Conservation (phyloP, 2,888 invertebrate species). For the Ophraella communa region DNA sequence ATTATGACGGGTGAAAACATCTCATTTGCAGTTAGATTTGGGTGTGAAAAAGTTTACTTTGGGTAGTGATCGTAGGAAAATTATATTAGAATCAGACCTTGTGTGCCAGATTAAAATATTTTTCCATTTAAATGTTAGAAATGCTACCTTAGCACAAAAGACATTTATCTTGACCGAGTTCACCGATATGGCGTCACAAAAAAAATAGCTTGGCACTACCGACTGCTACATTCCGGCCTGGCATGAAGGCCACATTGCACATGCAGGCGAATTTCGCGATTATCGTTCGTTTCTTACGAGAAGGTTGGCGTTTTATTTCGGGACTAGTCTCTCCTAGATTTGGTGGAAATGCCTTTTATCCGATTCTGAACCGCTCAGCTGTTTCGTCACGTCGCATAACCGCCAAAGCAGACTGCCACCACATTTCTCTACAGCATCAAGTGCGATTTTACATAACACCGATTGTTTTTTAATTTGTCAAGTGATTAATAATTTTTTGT, state of each 20-base stretch:
- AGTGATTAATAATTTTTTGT: neutral
- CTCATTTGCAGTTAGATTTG: too few relatives aligned
- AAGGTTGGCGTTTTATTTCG: slow-evolving; percentile 37
- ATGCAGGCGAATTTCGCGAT: slow-evolving; percentile 11
- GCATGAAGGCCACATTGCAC: slow-evolving; percentile 22
- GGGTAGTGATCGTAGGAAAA: too few relatives aligned
- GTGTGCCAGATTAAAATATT: neutral
- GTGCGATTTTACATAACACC: slow-evolving; percentile 21
- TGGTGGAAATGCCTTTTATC: slow-evolving; percentile 34
- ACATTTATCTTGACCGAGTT: slow-evolving; percentile 11
- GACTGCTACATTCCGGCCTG: slow-evolving; percentile 22
- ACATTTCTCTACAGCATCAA: slow-evolving; percentile 31
- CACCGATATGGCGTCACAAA: slow-evolving; percentile 11
- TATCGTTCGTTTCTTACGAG: slow-evolving; percentile 3
- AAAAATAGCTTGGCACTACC: slow-evolving; percentile 22
- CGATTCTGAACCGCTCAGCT: slow-evolving; percentile 44
- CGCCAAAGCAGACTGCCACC: slow-evolving; percentile 21
- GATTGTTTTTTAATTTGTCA: slow-evolving; percentile 15
- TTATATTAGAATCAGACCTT: too few relatives aligned
- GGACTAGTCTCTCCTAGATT: slow-evolving; percentile 40
- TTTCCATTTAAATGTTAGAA: neutral
- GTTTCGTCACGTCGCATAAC: slow-evolving; percentile 40
- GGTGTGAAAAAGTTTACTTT: too few relatives aligned
- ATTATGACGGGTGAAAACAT: too few relatives aligned
- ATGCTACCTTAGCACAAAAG: slow-evolving; percentile 1